Evolutionary conservation across 2,888 invertebrate genomes (phyloP).

Genomic region (Adelphocoris suturalis): DNA sequence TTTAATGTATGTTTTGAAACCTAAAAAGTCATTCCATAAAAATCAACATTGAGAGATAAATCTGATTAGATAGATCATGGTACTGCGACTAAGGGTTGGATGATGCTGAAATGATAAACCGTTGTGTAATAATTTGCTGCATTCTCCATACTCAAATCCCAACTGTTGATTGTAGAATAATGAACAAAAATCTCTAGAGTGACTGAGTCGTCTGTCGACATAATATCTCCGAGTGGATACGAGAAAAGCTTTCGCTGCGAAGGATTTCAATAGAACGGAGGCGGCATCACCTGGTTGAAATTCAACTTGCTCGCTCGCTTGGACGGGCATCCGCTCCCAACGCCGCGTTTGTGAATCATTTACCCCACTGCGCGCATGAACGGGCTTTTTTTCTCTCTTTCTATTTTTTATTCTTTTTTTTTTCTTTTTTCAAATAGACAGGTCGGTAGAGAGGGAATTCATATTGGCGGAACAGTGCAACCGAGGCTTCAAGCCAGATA

Average conservation of each 20-base stretch:
- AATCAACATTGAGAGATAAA: no score
- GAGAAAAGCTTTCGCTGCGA: background rate
- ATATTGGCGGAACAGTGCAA: background rate
- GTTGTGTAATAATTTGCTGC: no score
- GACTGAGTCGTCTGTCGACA: no score
- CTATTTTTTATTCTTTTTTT: background rate
- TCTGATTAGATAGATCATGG: no score
- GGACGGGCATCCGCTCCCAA: slow-evolving; percentile 9
- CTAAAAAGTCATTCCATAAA: no score
- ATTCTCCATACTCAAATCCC: no score
- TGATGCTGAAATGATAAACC: no score
- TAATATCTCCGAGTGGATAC: background rate
- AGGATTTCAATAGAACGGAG: slow-evolving; percentile 9
- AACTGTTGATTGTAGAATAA: no score
- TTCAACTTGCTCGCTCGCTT: slow-evolving; percentile 24
- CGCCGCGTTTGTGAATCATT: slow-evolving; percentile 6
- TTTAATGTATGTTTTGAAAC: no score
- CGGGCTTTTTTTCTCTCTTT: background rate
- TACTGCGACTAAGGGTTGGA: no score
- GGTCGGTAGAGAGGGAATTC: background rate
- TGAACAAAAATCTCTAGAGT: no score
- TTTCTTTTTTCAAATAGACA: background rate
- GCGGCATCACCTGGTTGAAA: slow-evolving; percentile 29
- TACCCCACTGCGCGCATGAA: background rate
- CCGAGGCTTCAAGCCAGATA: background rate